A percentile compares a stretch with the other conserved stretches of the same genome.
These are phyloP conservation scores for Mayetiola destructor DNA, from an alignment of 2,888 invertebrate genomes.

Conservation along the genomic window DNA sequence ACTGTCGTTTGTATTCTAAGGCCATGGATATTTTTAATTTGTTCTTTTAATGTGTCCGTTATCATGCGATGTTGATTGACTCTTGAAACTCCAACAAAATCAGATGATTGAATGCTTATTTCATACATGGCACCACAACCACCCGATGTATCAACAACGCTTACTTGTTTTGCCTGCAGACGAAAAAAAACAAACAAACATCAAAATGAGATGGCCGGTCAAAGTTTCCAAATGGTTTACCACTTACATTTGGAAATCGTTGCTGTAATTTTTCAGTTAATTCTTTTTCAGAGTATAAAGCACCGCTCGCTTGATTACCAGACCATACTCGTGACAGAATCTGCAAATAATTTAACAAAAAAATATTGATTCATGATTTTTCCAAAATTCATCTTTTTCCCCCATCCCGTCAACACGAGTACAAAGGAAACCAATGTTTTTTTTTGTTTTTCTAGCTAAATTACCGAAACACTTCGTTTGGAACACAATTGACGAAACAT, in stretches of 20 bases:
- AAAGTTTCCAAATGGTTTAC: neutral
- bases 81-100: conserved; percentile 52
- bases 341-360: conserved; percentile 15
- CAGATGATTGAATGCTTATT: conserved; percentile 49
- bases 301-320: conserved; percentile 15
- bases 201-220: neutral
- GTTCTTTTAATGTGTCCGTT: conserved; percentile 54
- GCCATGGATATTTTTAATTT: conserved; percentile 75
- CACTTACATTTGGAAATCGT: conserved; percentile 19
- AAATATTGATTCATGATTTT: neutral
- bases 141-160: conserved; percentile 59
- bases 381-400: neutral
- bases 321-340: conserved; percentile 19
- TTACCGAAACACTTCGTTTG: neutral
- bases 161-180: conserved; percentile 30
- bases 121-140: conserved; percentile 75
- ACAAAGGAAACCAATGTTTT: neutral
- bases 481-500: conserved; percentile 3
- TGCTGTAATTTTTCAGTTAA: conserved; percentile 16
- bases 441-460: neutral
- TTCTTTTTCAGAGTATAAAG: conserved; percentile 18
- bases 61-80: conserved; percentile 62
- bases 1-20: conserved; percentile 57
- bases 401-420: neutral
- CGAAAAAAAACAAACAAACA: neutral